Evolutionary conservation across 2,113 vertebrate genomes (phyloP).

Genomic region (human (Homo sapiens)): GRCh38 chr2:205310001-205310500

Average conservation of each 20-base stretch:
- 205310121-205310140: too few species aligned
- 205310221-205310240: accelerated
- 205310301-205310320: too few species aligned
- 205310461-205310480: not conserved
- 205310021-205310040: not conserved
- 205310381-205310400: not conserved
- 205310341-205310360: not conserved
- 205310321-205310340: too few species aligned
- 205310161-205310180: too few species aligned
- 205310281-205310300: too few species aligned
- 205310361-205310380: not conserved
- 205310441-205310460: not conserved
- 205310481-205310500: not conserved
- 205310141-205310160: too few species aligned
- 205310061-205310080: not conserved
- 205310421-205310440: not conserved
- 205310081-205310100: not conserved
- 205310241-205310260: too few species aligned
- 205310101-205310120: too few species aligned
- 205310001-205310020: not conserved
- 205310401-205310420: not conserved
- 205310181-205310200: too few species aligned
- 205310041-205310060: not conserved
- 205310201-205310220: too few species aligned
- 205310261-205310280: too few species aligned